phyloP scores from a whole-genome alignment of 1,140 invertebrate genomes.

The Eumeta japonica region DNA sequence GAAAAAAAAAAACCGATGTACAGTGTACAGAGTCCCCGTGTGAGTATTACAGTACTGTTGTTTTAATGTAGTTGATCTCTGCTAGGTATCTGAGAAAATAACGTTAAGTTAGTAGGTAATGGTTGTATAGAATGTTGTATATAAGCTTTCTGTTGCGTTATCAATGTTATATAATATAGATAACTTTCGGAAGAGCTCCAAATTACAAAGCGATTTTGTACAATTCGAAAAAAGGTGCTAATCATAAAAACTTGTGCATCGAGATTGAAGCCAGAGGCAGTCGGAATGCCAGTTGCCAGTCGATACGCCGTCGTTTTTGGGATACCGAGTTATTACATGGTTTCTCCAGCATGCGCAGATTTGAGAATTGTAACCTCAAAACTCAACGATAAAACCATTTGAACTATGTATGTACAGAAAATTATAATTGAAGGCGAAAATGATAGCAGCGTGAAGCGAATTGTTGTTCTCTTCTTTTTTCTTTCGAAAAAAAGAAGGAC shows the following conservation, averaged over 20 bases:
- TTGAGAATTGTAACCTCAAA: slow-evolving; percentile 1
- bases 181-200: slow-evolving; percentile 19
- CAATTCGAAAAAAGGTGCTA: slow-evolving; percentile 20
- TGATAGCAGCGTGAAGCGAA: background rate
- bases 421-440: no score
- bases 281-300: slow-evolving; percentile 2
- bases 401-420: no score
- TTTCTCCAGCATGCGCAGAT: slow-evolving; percentile 28
- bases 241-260: slow-evolving; percentile 21
- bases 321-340: no score
- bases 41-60: no score
- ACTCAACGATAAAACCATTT: no score
- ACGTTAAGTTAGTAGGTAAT: no score
- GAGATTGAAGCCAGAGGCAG: slow-evolving; percentile 31
- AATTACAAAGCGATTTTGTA: slow-evolving; percentile 28
- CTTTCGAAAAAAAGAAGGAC: slow-evolving; percentile 14
- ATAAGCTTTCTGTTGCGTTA: slow-evolving; percentile 5
- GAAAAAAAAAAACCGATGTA: no score
- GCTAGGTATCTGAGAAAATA: slow-evolving; percentile 28
- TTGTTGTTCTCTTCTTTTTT: background rate
- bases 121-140: no score
- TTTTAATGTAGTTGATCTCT: slow-evolving; percentile 29
- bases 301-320: no score
- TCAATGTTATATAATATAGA: background rate
- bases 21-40: no score